These are phyloP conservation scores for Gymnopithys bicolor DNA, from an alignment of 2,797 vertebrate genomes.

Conservation along the genomic window DNA sequence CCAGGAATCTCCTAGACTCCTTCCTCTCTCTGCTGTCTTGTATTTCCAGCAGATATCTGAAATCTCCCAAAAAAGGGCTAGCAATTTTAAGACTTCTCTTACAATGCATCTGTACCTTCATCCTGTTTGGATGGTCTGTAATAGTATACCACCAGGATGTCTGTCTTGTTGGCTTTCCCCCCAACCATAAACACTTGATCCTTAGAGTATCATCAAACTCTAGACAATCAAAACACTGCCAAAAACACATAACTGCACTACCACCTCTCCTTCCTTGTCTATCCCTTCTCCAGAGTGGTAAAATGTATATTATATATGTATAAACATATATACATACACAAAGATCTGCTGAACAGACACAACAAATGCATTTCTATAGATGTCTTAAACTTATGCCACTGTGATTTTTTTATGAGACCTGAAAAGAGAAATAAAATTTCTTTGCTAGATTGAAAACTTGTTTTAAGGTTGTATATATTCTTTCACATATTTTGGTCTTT, in stretches of 20 bases:
- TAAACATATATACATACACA: not conserved
- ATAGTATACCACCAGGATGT: not conserved
- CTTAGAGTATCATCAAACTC: not conserved
- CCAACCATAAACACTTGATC: not conserved
- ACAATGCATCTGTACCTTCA: not conserved
- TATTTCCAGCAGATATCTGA: not conserved
- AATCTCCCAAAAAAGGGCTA: not conserved
- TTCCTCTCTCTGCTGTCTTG: not conserved
- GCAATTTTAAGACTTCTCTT: not conserved
- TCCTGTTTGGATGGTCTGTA: not conserved
- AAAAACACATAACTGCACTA: not conserved
- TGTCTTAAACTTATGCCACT: not conserved
- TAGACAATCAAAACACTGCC: not conserved
- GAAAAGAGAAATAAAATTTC: not conserved
- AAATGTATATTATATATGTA: not conserved
- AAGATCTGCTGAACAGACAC: not conserved
- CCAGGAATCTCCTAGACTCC: not conserved
- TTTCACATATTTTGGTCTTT: constrained; percentile 4
- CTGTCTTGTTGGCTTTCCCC: not conserved
- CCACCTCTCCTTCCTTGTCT: not conserved
- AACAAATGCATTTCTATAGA: not conserved
- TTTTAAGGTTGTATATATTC: constrained; percentile 7
- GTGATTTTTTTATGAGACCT: not conserved
- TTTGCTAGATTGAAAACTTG: constrained; percentile 3
- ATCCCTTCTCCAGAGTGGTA: not conserved